phyloP scores from a whole-genome alignment of 2,797 vertebrate genomes.

The Gila robusta region DNA sequence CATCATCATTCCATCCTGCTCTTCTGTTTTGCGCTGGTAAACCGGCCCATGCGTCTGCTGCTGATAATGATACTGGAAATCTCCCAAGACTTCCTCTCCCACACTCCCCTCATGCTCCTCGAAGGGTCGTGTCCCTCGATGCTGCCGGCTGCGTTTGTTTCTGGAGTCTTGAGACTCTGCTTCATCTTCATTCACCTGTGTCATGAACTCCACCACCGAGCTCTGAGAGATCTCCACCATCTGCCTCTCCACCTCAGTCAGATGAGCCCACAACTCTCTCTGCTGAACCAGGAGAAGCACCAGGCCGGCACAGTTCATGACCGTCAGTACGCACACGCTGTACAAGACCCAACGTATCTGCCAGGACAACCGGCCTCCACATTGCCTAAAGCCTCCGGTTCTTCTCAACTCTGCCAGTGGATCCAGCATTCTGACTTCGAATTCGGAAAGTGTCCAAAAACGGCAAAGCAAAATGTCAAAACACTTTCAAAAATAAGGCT shows the following conservation, averaged over 20 bases:
- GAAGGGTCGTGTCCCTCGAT: conserved; percentile 60
- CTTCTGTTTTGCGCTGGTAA: conserved; percentile 71
- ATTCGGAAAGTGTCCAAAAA: background rate
- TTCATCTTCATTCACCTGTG: conserved; percentile 74
- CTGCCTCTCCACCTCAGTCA: conserved; percentile 75
- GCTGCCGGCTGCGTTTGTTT: conserved; percentile 80
- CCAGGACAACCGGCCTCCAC: conserved; percentile 75
- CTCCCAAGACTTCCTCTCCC: conserved; percentile 64
- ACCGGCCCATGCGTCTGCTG: conserved; percentile 68
- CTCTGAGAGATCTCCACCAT: conserved; percentile 74
- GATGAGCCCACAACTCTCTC: conserved; percentile 77
- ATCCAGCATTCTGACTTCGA: conserved; percentile 41
- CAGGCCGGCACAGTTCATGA: conserved; percentile 85
- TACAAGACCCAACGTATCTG: conserved; percentile 79
- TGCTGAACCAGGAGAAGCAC: conserved; percentile 87
- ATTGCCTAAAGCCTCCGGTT: conserved; percentile 75
- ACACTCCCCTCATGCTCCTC: conserved; percentile 52
- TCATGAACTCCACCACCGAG: conserved; percentile 78
- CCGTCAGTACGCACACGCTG: conserved; percentile 78
- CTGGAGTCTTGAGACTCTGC: conserved; percentile 74
- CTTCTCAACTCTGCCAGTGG: conserved; percentile 62
- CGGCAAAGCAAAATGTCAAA: background rate
- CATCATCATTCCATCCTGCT: conserved; percentile 88
- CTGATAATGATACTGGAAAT: conserved; percentile 60
- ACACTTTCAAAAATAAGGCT: background rate